Evolutionary conservation across 37 sponge, comb jelly and placozoan genomes (phyloP), one percentile per base, ranked within the genome.

Genomic region (Petrosia ficiformis): DNA sequence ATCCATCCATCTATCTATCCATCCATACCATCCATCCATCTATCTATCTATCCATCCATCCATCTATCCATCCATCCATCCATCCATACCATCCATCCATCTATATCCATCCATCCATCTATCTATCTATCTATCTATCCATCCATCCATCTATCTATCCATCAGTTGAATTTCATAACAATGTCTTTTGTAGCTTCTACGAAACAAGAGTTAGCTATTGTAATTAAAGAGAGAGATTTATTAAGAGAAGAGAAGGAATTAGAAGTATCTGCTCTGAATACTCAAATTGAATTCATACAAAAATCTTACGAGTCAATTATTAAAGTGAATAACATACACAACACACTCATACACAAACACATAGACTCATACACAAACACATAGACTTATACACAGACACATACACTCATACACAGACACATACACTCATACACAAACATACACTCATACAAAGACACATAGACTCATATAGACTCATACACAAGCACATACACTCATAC

Each of bases 291-390:
- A 28, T 14, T 41, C 42, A 69, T 88, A 73, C 84, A 87, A 78
- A 82, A 66, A 29, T 89, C 89, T 11, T 92, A 92, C 39, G 85
- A 92, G 44, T 76, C 77, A 31, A 80, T 92, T 39, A 31, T 92
- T 30, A 77, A 87, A 73, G 87, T 73, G 67, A n/a, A n/a, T n/a
- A n/a, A n/a, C n/a, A n/a, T n/a, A n/a, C n/a, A n/a, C n/a, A n/a
- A n/a, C n/a, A n/a, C n/a, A n/a, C n/a, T n/a, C n/a, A n/a, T n/a
- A n/a, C n/a, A n/a, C n/a, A n/a, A n/a, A 40, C 70, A 19, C 39
- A 40, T 68, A 29, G 4, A 30, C 10, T 32, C 35, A 34, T n/a
- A 61, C 28, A 26, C 11, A 6, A 22, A 5, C 11, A n/a, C 28
- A 6, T 26, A 26, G 14, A 2, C 33, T 44, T 38, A n/a, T 26